These are phyloP conservation scores for Rhabdomys pumilio DNA, from an alignment of 2,797 vertebrate genomes.

Conservation along the genomic window DNA sequence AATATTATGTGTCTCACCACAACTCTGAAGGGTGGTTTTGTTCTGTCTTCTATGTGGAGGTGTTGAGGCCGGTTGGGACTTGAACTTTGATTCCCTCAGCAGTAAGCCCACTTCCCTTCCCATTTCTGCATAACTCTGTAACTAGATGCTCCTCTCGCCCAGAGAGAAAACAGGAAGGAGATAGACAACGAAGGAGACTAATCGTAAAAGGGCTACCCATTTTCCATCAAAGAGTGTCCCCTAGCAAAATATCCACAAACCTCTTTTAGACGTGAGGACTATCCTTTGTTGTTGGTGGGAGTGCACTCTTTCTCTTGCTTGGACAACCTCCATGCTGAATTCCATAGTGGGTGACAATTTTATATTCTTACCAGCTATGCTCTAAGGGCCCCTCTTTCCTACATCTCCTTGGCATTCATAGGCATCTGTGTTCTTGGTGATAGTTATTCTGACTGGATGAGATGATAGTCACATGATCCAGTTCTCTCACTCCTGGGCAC, in stretches of 20 bases:
- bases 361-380: no score
- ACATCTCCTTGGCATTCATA: no score
- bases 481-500: neutral
- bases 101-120: slow-evolving; percentile 4
- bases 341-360: neutral
- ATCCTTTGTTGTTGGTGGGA: neutral
- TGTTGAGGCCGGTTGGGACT: neutral
- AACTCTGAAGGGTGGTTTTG: slow-evolving; percentile 1
- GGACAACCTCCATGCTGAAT: neutral
- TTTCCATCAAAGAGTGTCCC: slow-evolving; percentile 31
- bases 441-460: neutral
- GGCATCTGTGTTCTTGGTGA: neutral
- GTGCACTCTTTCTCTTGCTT: neutral
- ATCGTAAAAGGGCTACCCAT: neutral
- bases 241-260: neutral
- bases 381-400: no score
- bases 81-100: slow-evolving; percentile 28
- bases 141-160: neutral
- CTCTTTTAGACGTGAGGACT: neutral
- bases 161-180: slow-evolving; percentile 36
- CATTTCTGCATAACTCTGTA: neutral
- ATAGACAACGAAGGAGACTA: neutral
- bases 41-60: neutral
- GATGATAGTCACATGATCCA: neutral
- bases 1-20: neutral